Base-by-base conservation (phyloP, 2,888 invertebrate species). In the Cephus pulcher region DNA sequence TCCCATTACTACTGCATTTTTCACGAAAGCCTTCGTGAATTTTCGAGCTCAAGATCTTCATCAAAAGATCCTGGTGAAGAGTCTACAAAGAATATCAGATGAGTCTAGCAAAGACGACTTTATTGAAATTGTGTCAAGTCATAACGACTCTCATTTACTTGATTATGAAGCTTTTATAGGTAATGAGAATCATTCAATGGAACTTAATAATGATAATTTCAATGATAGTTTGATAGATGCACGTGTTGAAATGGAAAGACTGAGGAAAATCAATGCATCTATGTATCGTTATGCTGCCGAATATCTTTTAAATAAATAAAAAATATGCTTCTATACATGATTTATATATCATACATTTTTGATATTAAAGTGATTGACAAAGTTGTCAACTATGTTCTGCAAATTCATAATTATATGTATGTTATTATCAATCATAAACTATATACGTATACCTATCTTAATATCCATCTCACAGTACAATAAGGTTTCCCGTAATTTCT, bases 1-100 rank as follows among this genome's bases (percentile, higher is more conserved):
- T n/a, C 90, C 94, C 0, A 92, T 97, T 1, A 96, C 95, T 1
- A 96, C 97, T 91, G 93, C 96, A 1, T 93, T 93, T 79, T 95
- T 96, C 86, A 93, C 94, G 0, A 89, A 94, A 1, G 94, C 94
- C 56, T 93, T 93, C 79, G 92, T 93, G 4, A 93, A 94, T 80
- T 94, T 95, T 84, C 94, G 93, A 80, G 92, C 93, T 79, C 93
- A 94, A 76, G 93, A 93, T 75, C 94, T 95, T 70, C 92, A 93
- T 81, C 94, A 94, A 0, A 93, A 90, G 80, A 89, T 94, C 23
- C 91, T 94, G 34, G 87, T 95, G 6, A 94, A 94, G 77, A 94
- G 93, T 80, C 92, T 97, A 77, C 94, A 95, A 84, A 94, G 95
- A 80, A 94, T 93, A 84, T 91, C 94, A 23, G 95, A 95, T 84